These are phyloP conservation scores for Scaptomyza parva DNA, from an alignment of 2,888 invertebrate species.

Conservation along the genomic window DNA sequence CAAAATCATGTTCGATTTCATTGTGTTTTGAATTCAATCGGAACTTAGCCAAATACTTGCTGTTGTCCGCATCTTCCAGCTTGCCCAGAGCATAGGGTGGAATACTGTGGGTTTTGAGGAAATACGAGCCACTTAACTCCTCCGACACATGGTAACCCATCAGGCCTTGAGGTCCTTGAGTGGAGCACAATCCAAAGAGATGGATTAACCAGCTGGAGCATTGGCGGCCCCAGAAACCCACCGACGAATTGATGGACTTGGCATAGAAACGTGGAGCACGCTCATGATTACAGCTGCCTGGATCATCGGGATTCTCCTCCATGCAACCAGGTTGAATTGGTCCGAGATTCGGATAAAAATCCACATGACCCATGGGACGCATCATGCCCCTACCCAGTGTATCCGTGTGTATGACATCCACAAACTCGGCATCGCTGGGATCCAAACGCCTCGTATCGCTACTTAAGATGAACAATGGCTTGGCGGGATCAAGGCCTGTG, in stretches of 20 bases:
- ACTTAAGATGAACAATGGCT: conserved; percentile 87
- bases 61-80: conserved; percentile 49
- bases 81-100: conserved; percentile 73
- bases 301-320: conserved; percentile 83
- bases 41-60: conserved; percentile 52
- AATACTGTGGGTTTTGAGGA: conserved; percentile 81
- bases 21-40: conserved; percentile 37
- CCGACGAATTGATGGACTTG: conserved; percentile 85
- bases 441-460: conserved; percentile 86
- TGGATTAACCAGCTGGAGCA: conserved; percentile 86
- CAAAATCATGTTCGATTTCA: conserved; percentile 63
- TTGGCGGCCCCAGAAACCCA: conserved; percentile 87
- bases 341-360: conserved; percentile 88
- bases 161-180: conserved; percentile 75
- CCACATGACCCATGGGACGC: conserved; percentile 86
- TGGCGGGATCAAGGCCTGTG: conserved; percentile 88
- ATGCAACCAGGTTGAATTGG: conserved; percentile 87
- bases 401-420: conserved; percentile 89
- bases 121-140: conserved; percentile 85
- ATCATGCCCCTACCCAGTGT: conserved; percentile 86
- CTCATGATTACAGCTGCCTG: conserved; percentile 87
- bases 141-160: conserved; percentile 86
- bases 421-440: conserved; percentile 87
- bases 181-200: conserved; percentile 86
- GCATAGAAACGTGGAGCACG: conserved; percentile 87